phyloP scores from a whole-genome alignment of 1,140 invertebrate genomes.

The Dendroctonus valens region DNA sequence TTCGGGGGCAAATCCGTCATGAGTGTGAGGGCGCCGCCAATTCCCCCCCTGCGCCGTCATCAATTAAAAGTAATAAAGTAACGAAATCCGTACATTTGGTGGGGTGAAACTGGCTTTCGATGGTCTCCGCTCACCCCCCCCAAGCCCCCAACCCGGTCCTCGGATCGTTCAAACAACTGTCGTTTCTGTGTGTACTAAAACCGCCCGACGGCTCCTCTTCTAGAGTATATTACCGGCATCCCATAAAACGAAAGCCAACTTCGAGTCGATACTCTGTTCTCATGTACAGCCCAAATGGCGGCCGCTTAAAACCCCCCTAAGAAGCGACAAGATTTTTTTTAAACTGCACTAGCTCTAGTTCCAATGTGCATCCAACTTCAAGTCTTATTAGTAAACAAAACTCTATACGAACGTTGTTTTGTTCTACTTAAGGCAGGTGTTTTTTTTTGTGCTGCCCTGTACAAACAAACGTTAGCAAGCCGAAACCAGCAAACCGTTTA shows the following conservation, averaged over 20 bases:
- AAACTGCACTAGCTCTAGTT: no score
- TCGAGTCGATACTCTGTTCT: constrained; percentile 44
- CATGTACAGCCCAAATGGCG: constrained; percentile 1
- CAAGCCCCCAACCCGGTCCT: constrained; percentile 27
- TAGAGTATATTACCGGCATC: constrained; percentile 47
- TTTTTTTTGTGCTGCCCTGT: no score
- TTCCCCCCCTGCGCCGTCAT: constrained; percentile 17
- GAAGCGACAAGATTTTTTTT: no score
- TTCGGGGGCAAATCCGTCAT: no score
- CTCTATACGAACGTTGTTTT: no score
- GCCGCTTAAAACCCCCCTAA: background rate
- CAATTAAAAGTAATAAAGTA: constrained; percentile 44
- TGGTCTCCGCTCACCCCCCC: constrained; percentile 23
- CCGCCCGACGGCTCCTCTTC: constrained; percentile 41
- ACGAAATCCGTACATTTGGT: constrained; percentile 44
- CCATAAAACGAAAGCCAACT: constrained; percentile 44
- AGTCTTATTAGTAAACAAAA: no score
- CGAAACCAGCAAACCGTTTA: no score
- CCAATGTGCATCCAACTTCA: no score
- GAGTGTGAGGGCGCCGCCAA: no score
- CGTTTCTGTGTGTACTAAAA: constrained; percentile 43
- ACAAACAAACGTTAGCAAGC: no score
- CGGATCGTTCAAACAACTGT: constrained; percentile 49
- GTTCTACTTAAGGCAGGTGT: no score
- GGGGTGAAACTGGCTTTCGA: constrained; percentile 43